These are phyloP conservation scores for Beaufortia kweichowensis DNA, from an alignment of 2,113 vertebrate species.

Conservation along the genomic window DNA sequence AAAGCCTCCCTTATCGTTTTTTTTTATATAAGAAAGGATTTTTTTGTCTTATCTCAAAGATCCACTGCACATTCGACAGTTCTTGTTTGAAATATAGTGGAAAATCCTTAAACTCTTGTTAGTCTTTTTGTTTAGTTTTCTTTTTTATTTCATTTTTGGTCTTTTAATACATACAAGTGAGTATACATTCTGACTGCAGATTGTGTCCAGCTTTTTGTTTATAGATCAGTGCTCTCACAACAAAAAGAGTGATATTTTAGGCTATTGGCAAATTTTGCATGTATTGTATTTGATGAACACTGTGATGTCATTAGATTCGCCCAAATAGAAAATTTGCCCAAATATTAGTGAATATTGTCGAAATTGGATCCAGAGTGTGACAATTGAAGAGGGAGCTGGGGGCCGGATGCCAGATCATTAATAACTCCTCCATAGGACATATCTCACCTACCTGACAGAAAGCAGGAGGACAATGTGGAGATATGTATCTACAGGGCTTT, in stretches of 20 bases:
- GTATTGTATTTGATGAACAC: too few relatives aligned
- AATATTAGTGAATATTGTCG: constrained; percentile 5
- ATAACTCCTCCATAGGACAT: constrained; percentile 43
- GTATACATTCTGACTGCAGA: too few relatives aligned
- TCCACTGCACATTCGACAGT: constrained; percentile 6
- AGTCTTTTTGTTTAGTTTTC: background rate
- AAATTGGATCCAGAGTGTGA: constrained; percentile 40
- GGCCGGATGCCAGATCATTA: constrained; percentile 48
- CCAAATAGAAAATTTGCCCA: constrained; percentile 11
- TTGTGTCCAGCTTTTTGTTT: too few relatives aligned
- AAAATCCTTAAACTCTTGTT: background rate
- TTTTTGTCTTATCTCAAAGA: constrained; percentile 6
- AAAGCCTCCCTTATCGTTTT: background rate
- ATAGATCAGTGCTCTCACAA: too few relatives aligned
- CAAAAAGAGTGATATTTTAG: too few relatives aligned
- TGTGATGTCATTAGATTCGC: too few relatives aligned
- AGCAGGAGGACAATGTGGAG: constrained; percentile 11
- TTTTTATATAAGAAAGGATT: background rate
- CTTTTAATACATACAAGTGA: too few relatives aligned
- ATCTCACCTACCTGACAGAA: constrained; percentile 36
- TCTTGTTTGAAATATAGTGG: constrained; percentile 27
- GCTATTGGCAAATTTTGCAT: too few relatives aligned
- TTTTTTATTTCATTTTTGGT: too few relatives aligned
- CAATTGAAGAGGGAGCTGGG: constrained; percentile 30
- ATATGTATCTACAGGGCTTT: constrained; percentile 40